Percentiles rank a stretch among this genome's conserved stretches.
phyloP scores from a whole-genome alignment of 2,888 invertebrate species.

The Nomada ruficornis region DNA sequence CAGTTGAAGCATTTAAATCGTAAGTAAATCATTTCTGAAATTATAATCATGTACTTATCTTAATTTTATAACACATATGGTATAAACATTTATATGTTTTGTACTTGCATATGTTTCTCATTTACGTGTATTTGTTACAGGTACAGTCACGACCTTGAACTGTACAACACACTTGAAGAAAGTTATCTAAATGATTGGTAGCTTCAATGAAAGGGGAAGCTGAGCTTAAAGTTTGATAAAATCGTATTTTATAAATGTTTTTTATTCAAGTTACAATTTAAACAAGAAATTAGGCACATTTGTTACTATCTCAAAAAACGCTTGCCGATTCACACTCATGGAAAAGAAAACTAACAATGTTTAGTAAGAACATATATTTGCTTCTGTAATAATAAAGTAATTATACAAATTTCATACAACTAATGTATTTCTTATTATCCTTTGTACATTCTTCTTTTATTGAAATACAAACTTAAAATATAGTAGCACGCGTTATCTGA shows the following conservation, averaged over 20 bases:
- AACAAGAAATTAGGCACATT: conserved; percentile 6
- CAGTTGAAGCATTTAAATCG: conserved; percentile 88
- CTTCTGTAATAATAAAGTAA: conserved; percentile 27
- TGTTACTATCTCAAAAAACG: conserved; percentile 3
- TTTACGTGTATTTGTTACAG: conserved; percentile 84
- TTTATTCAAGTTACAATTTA: neutral
- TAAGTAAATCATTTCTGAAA: conserved; percentile 81
- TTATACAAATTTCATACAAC: conserved; percentile 17
- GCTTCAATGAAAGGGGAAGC: neutral
- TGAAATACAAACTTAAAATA: neutral
- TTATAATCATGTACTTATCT: neutral
- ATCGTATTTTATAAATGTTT: conserved; percentile 7
- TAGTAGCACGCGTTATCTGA: too few relatives aligned
- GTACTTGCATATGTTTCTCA: neutral
- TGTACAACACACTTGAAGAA: conserved; percentile 87
- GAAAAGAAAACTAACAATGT: conserved; percentile 14
- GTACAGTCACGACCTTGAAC: conserved; percentile 86
- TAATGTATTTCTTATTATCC: conserved; percentile 3
- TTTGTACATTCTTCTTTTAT: neutral
- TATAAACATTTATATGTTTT: neutral
- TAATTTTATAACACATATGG: neutral
- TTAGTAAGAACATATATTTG: conserved; percentile 8
- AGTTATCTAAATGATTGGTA: conserved; percentile 86
- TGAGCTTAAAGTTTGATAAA: neutral
- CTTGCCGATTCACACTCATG: conserved; percentile 14